Evolutionary conservation across 2,888 invertebrate genomes (phyloP).

Genomic region (Tipula lateralis): DNA sequence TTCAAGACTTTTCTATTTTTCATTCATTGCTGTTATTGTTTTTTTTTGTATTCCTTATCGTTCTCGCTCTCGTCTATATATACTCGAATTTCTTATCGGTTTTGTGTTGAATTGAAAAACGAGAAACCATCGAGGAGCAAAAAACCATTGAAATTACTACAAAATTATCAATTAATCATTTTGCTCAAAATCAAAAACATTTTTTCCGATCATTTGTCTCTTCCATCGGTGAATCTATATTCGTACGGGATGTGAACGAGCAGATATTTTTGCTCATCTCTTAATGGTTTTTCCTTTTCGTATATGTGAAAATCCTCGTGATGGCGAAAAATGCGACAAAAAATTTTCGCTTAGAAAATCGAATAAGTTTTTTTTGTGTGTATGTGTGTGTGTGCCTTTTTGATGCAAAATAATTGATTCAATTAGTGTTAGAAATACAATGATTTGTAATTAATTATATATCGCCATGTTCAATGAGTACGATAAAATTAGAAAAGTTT

Average conservation of each 20-base stretch:
- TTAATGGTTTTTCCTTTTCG: not conserved
- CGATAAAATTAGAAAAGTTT: not conserved
- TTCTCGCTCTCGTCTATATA: not conserved
- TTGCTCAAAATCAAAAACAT: not conserved
- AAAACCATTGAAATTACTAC: not conserved
- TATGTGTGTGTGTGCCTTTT: not conserved
- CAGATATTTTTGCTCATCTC: not conserved
- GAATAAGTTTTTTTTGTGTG: not conserved
- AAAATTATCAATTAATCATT: not conserved
- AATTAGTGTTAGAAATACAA: constrained; percentile 24
- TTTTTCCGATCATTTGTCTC: not conserved
- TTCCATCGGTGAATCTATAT: not conserved
- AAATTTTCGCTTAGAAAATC: not conserved
- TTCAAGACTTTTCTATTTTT: not conserved
- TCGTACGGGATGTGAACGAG: not conserved
- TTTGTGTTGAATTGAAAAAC: not conserved
- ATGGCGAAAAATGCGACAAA: not conserved
- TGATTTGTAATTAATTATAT: constrained; percentile 14
- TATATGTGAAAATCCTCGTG: not conserved
- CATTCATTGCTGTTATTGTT: not conserved
- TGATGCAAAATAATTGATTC: constrained; percentile 11
- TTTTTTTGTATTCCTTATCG: not conserved
- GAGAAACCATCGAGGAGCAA: not conserved
- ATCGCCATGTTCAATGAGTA: not conserved
- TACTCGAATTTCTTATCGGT: not conserved